Percentiles rank a stretch among this genome's conserved stretches.
These are phyloP conservation scores for Spodoptera frugiperda DNA, from an alignment of 1,140 invertebrate species.

Conservation along the genomic window DNA sequence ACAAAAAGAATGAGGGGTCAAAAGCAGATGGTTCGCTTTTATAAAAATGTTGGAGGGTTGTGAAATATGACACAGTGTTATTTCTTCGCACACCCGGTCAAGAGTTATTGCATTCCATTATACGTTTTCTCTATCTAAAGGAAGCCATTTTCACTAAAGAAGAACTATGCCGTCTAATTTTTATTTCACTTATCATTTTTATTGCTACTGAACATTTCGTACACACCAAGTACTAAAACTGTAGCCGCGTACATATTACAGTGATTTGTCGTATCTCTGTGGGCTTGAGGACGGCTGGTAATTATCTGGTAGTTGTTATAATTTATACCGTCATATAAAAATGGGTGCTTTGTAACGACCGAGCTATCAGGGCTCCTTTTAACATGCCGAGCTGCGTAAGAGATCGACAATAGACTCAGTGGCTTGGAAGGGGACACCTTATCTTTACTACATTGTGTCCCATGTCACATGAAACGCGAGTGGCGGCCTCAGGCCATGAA, in stretches of 20 bases:
- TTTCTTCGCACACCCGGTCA: slow-evolving; percentile 86
- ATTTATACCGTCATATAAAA: slow-evolving; percentile 48
- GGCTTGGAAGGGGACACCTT: slow-evolving; percentile 82
- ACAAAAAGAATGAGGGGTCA: slow-evolving; percentile 85
- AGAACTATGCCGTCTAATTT: slow-evolving; percentile 84
- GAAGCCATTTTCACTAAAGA: slow-evolving; percentile 84
- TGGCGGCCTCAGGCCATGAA: slow-evolving; percentile 73
- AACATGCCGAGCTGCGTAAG: slow-evolving; percentile 77
- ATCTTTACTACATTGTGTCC: slow-evolving; percentile 84
- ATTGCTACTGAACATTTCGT: slow-evolving; percentile 51
- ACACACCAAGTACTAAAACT: background rate
- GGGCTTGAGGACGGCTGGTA: background rate
- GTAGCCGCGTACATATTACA: slow-evolving; percentile 9
- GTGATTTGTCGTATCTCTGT: slow-evolving; percentile 18
- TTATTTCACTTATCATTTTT: slow-evolving; percentile 82
- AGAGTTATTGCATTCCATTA: slow-evolving; percentile 86
- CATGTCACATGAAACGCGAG: slow-evolving; percentile 80
- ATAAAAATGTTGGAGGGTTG: slow-evolving; percentile 86
- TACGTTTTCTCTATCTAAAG: slow-evolving; percentile 85
- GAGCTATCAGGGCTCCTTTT: slow-evolving; percentile 65
- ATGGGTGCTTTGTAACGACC: slow-evolving; percentile 57
- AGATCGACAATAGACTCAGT: slow-evolving; percentile 82
- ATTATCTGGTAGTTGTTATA: slow-evolving; percentile 45
- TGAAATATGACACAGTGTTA: slow-evolving; percentile 86
- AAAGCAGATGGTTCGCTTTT: slow-evolving; percentile 86